Evolutionary conservation across 2,113 vertebrate genomes (phyloP), one percentile per base, ranked within the genome.

Genomic region (Chascanopsetta lugubris): DNA sequence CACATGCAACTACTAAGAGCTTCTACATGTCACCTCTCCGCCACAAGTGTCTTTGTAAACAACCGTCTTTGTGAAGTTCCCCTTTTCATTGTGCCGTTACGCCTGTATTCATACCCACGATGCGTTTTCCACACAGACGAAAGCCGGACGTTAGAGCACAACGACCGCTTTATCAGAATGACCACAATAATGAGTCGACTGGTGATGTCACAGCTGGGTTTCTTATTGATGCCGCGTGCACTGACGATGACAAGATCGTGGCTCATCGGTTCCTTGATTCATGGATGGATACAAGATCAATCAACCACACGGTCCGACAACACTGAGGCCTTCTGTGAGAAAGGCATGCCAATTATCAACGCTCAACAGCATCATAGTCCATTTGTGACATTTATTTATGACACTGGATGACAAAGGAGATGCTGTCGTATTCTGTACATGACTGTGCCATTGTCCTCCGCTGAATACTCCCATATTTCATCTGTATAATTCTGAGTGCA

Each of bases 261-360:
- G 21, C 8, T 36, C 47, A 32, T 38, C 47, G 8, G 11, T 8
- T 10, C 2, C 6, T 1, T 32, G 46, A 43, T 29, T 10, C 38
- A 43, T 45, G 72, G 18, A 38, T 22, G 21, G 24, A 67, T 21
- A 29, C 7, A 47, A 15, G 36, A 15, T n/a, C 21, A 36, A 24
- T 51, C 15, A 59, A 48, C 18, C 48, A 56, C 47, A 26, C 12
- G 32, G 32, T 26, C 26, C 3, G 12, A 72, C 43, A 29, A 61
- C 12, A 17, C 34, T 53, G 6, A 63, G 26, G 17, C 46, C 40
- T 17, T 66, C 17, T 30, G 27, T 20, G 2, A 25, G 64, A 12
- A 69, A 25, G 26, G 51, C 21, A 3, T 17, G 8, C 8, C 13
- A 57, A 56, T 25, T 24, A 36, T 29, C 4, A 24, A 27, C 2